Evolutionary conservation across 2,888 invertebrate genomes (phyloP).

Genomic region (Limnephilus rhombicus): DNA sequence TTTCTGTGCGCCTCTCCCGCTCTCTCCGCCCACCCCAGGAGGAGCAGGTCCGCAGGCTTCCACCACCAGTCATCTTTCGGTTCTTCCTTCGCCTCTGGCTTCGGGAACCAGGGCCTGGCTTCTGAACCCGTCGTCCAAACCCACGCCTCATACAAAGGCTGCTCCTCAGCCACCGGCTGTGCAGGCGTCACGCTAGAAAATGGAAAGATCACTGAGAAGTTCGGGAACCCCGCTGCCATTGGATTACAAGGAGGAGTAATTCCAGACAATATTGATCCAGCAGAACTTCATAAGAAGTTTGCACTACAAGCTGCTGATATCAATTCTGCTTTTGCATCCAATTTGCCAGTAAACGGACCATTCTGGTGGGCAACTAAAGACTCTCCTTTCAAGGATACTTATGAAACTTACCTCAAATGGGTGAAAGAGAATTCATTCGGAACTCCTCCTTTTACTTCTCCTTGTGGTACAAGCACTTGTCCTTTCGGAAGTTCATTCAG

Average conservation of each 20-base stretch:
- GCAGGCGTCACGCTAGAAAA: constrained; percentile 76
- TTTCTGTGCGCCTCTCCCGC: constrained; percentile 66
- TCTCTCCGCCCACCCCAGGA: constrained; percentile 67
- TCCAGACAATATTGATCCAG: constrained; percentile 70
- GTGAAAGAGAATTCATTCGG: constrained; percentile 68
- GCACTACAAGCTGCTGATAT: constrained; percentile 70
- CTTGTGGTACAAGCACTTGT: constrained; percentile 61
- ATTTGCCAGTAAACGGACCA: constrained; percentile 71
- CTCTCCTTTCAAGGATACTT: constrained; percentile 78
- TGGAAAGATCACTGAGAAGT: constrained; percentile 73
- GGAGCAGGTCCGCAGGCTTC: constrained; percentile 66
- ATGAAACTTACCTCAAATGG: constrained; percentile 71
- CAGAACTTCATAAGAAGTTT: constrained; percentile 72
- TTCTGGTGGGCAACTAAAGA: constrained; percentile 82
- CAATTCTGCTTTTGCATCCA: constrained; percentile 70
- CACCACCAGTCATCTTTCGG: constrained; percentile 51
- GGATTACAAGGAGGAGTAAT: constrained; percentile 69
- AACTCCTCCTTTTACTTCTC: constrained; percentile 65
- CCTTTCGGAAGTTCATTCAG: constrained; percentile 55
- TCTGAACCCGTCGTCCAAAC: constrained; percentile 73
- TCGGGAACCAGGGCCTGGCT: constrained; percentile 70
- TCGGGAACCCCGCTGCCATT: constrained; percentile 73
- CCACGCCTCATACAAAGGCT: constrained; percentile 74
- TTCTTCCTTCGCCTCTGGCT: constrained; percentile 37
- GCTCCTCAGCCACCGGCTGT: constrained; percentile 74